Evolutionary conservation across 1,140 invertebrate genomes (phyloP).

Genomic region (Pteromalus puparum): DNA sequence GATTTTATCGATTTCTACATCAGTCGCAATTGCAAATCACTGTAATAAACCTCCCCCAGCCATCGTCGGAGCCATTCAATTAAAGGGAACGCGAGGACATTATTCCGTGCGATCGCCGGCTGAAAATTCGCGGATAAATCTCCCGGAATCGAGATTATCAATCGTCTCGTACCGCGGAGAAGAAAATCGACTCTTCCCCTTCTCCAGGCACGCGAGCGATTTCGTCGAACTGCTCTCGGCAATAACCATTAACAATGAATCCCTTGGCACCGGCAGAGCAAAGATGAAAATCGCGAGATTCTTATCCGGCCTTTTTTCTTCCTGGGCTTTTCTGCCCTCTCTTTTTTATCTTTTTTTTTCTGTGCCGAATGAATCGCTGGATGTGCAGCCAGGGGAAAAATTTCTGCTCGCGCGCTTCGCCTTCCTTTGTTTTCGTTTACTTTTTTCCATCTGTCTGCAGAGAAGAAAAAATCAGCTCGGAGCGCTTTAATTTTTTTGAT

Average conservation of each 20-base stretch:
- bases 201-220: constrained; percentile 25
- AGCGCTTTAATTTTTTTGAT: neutral
- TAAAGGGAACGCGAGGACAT: neutral
- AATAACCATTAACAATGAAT: constrained; percentile 50
- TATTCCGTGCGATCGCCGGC: constrained; percentile 10
- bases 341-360: neutral
- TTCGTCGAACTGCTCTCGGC: constrained; percentile 36
- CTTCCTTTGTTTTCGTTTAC: neutral
- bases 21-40: neutral
- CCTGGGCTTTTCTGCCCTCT: neutral
- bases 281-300: constrained; percentile 48
- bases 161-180: constrained; percentile 35
- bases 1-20: neutral
- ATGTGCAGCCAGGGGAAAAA: constrained; percentile 13
- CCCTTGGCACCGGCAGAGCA: constrained; percentile 15
- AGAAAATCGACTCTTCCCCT: constrained; percentile 14
- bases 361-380: constrained; percentile 7
- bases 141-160: constrained; percentile 41
- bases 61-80: neutral
- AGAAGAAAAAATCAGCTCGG: neutral
- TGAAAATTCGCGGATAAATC: constrained; percentile 39
- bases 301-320: constrained; percentile 15
- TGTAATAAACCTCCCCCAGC: neutral
- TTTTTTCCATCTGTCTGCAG: neutral
- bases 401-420: constrained; percentile 1